Percentiles rank a stretch among this genome's conserved stretches.
Conservation (phyloP, 2,888 invertebrate species). For the Xanthia icteritia region DNA sequence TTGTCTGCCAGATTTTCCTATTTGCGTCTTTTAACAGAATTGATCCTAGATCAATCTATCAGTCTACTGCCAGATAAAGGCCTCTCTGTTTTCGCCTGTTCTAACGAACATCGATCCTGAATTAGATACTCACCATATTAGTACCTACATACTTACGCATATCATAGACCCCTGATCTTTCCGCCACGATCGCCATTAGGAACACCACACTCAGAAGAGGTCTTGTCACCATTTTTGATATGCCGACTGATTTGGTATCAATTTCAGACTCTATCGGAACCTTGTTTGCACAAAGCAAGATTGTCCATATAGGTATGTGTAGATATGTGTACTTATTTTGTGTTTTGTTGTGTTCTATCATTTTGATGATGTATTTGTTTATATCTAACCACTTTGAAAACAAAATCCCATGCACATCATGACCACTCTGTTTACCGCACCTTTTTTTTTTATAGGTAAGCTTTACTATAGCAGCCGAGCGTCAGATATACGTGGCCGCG, state of each 20-base stretch:
- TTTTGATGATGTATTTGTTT: no score
- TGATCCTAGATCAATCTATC: background rate
- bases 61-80: background rate
- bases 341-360: no score
- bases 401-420: no score
- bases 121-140: slow-evolving; percentile 1
- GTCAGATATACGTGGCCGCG: no score
- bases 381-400: no score
- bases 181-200: no score
- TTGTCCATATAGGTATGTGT: background rate
- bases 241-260: background rate
- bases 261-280: background rate
- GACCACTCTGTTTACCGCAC: no score
- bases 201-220: background rate
- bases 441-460: no score
- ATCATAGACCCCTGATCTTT: no score
- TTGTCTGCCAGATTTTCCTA: background rate
- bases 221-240: background rate
- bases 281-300: background rate
- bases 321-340: background rate
- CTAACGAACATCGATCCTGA: background rate
- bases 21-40: background rate
- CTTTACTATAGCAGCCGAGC: no score
- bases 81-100: background rate
- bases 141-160: slow-evolving; percentile 18